Evolutionary conservation across 2,888 invertebrate genomes (phyloP), one percentile per base, ranked within the genome.

Genomic region (Caenorhabditis plicata): DNA sequence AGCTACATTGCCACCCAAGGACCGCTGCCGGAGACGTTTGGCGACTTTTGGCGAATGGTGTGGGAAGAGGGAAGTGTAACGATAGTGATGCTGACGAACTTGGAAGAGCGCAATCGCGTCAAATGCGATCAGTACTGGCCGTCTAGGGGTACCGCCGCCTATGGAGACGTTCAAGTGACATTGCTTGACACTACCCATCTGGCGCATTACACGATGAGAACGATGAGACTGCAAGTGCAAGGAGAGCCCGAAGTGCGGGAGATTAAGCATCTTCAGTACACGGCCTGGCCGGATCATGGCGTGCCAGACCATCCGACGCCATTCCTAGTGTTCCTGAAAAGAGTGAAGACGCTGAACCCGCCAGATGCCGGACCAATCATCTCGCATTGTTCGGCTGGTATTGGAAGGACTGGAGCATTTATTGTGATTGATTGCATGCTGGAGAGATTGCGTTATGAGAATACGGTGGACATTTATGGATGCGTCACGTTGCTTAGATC

Each of bases 1-100:
- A 95, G 95, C 3, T 98, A 98, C 82, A 92, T 98, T 32, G 98
- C 98, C 13, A 98, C 98, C 29, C 98, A 95, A 85, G 98, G 96
- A 23, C 96, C 98, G 5, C 84, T 98, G 17, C 94, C 92, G 77
- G 95, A 98, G 81, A 98, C 98, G 0, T 92, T 95, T 77, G 88
- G 88, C 4, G 98, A 98, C 83, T 98, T 98, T 83, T 98, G 98
- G 98, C 86, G 96, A 64, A 96, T 96, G 96, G 91, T 94, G 75
- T 99, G 98, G 98, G 96, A 99, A 83, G 87, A 95, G 60, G 87
- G 91, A 71, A 89, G 91, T 4, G 88, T 90, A 11, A 93, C 92
- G 0, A 91, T 98, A 72, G 96, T 99, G 1, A 98, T 99, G 98
- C 93, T 99, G 92, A 99, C 98, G 0, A 91, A 93, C 41, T 84